phyloP scores from a whole-genome alignment of 2,888 invertebrate species.

The Tipula vernalis region DNA sequence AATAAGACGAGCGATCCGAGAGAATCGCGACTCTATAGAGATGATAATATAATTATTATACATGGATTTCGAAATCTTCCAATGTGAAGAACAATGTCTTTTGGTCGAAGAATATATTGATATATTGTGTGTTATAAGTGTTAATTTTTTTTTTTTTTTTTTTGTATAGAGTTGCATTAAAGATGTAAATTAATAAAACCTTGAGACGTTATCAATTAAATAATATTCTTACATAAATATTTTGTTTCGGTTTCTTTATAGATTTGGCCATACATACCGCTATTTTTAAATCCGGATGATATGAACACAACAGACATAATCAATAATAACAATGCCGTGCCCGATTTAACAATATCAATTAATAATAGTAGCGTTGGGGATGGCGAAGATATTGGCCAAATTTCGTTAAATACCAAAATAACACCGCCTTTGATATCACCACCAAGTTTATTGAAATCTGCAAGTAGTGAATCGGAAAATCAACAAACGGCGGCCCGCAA shows the following conservation, averaged over 20 bases:
- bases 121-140: background rate
- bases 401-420: background rate
- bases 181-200: background rate
- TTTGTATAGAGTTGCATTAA: background rate
- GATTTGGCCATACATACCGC: conserved; percentile 1
- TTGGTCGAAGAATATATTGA: background rate
- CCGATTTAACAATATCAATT: background rate
- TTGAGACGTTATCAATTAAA: background rate
- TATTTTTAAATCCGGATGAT: background rate
- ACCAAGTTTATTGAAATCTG: background rate
- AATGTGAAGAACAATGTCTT: background rate
- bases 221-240: background rate
- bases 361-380: background rate
- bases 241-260: background rate
- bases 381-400: background rate
- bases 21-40: background rate
- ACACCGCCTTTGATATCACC: background rate
- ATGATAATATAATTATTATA: background rate
- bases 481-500: conserved; percentile 24
- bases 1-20: background rate
- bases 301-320: background rate
- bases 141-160: background rate
- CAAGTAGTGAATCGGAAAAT: background rate
- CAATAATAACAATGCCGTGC: background rate
- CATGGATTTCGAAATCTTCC: background rate